Percentiles rank a stretch among this genome's conserved stretches.
These are phyloP conservation scores for Malurus cyaneus DNA, from an alignment of 2,113 vertebrate species.

Conservation along the genomic window DNA sequence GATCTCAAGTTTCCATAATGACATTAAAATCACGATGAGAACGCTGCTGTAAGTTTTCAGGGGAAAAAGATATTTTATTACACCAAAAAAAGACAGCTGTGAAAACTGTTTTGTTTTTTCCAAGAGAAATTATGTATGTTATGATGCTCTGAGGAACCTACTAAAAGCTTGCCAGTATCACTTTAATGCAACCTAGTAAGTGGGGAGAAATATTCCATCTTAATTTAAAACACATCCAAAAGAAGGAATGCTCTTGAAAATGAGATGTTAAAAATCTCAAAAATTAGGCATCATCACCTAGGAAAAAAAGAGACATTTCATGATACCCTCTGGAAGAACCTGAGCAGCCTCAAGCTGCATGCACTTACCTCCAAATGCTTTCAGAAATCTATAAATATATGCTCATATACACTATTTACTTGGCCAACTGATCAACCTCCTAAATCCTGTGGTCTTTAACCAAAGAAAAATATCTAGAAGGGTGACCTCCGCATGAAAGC, in stretches of 20 bases:
- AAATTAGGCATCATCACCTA: conserved; percentile 56
- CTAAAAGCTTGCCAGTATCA: conserved; percentile 43
- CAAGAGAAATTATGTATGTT: conserved; percentile 34
- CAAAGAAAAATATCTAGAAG: conserved; percentile 61
- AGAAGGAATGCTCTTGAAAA: conserved; percentile 58
- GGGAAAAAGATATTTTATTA: conserved; percentile 22
- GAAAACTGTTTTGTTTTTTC: conserved; percentile 27
- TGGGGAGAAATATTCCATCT: conserved; percentile 56
- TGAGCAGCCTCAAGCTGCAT: conserved; percentile 53
- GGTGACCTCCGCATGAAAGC: conserved; percentile 72
- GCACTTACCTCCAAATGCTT: conserved; percentile 64
- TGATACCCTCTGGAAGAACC: conserved; percentile 67
- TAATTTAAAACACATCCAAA: conserved; percentile 53
- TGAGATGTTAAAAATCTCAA: conserved; percentile 55
- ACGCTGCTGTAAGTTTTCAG: conserved; percentile 36
- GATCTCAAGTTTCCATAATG: conserved; percentile 72
- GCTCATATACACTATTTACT: background rate
- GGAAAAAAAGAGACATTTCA: conserved; percentile 63
- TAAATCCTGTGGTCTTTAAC: conserved; percentile 70
- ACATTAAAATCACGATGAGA: conserved; percentile 58
- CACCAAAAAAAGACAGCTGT: conserved; percentile 45
- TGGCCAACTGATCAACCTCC: conserved; percentile 61
- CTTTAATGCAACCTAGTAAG: conserved; percentile 47
- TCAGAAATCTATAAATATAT: conserved; percentile 40
- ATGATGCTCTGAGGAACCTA: conserved; percentile 52